Conservation (phyloP, 2,888 invertebrate genomes). For the Marronus borbonicus region DNA sequence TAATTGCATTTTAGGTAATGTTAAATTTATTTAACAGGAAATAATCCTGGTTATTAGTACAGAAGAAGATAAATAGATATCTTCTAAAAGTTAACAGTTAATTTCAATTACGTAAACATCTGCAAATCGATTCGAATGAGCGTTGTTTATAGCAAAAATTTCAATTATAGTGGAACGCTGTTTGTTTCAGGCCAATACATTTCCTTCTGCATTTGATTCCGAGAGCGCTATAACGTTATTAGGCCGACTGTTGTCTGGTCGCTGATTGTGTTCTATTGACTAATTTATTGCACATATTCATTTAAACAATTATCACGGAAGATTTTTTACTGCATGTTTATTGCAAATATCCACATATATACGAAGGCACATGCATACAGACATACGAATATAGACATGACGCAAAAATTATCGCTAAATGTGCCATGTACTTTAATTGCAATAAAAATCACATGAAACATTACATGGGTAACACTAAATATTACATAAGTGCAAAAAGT, state of each 20-base stretch:
- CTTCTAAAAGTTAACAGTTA: slow-evolving; percentile 9
- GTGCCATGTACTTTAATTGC: background rate
- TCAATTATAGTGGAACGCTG: background rate
- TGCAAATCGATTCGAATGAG: slow-evolving; percentile 30
- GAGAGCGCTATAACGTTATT: slow-evolving; percentile 21
- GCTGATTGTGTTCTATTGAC: slow-evolving; percentile 47
- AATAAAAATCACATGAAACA: background rate
- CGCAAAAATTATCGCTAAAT: slow-evolving; percentile 13
- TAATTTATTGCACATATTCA: slow-evolving; percentile 48
- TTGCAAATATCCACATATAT: slow-evolving; percentile 8
- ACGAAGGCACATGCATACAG: background rate
- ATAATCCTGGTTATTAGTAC: background rate
- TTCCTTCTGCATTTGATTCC: slow-evolving; percentile 21
- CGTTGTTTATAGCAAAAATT: slow-evolving; percentile 28
- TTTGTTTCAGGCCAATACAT: background rate
- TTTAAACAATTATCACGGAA: slow-evolving; percentile 43
- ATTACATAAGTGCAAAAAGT: slow-evolving; percentile 8
- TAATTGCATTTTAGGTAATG: too few relatives aligned
- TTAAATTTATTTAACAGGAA: background rate
- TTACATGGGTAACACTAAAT: slow-evolving; percentile 12
- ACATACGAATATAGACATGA: background rate
- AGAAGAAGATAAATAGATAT: background rate
- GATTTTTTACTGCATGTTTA: slow-evolving; percentile 29
- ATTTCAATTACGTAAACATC: slow-evolving; percentile 22
- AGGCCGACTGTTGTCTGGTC: slow-evolving; percentile 42